Conservation (phyloP, 2,113 vertebrate genomes). For the Pterocles burchelli region DNA sequence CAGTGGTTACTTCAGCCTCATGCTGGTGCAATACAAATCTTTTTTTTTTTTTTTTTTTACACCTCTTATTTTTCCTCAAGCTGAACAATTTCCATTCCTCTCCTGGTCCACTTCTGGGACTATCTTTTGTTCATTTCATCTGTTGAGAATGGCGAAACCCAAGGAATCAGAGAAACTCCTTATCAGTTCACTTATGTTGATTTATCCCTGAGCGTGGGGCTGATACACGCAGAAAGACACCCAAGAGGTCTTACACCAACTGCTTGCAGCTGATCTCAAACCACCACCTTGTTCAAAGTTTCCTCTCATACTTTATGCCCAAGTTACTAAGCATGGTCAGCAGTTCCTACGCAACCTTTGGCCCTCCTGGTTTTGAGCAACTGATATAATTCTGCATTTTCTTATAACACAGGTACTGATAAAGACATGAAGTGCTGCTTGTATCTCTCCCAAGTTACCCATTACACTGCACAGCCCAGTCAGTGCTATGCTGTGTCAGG, state of each 20-base stretch:
- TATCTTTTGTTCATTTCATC: neutral
- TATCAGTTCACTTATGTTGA: neutral
- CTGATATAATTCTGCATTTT: neutral
- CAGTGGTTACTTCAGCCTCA: neutral
- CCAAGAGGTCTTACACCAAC: neutral
- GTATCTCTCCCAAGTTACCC: neutral
- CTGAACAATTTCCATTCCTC: neutral
- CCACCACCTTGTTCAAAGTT: neutral
- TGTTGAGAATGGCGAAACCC: neutral
- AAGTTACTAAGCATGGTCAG: neutral
- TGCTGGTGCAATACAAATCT: neutral
- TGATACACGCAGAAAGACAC: neutral
- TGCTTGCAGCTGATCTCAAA: neutral
- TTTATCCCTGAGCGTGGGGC: neutral
- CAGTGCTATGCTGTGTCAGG: accelerated
- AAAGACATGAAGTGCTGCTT: neutral
- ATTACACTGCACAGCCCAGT: neutral
- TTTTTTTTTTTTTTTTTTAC: neutral
- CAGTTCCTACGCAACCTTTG: neutral
- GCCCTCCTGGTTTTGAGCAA: neutral
- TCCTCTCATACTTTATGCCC: neutral
- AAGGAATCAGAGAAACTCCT: neutral
- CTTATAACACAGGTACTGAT: neutral
- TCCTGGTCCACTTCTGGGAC: neutral
- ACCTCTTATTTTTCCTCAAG: neutral